Percentiles rank a stretch among this genome's conserved stretches.
phyloP scores from a whole-genome alignment of 2,113 vertebrate species.

The Oncorhynchus keta region DNA sequence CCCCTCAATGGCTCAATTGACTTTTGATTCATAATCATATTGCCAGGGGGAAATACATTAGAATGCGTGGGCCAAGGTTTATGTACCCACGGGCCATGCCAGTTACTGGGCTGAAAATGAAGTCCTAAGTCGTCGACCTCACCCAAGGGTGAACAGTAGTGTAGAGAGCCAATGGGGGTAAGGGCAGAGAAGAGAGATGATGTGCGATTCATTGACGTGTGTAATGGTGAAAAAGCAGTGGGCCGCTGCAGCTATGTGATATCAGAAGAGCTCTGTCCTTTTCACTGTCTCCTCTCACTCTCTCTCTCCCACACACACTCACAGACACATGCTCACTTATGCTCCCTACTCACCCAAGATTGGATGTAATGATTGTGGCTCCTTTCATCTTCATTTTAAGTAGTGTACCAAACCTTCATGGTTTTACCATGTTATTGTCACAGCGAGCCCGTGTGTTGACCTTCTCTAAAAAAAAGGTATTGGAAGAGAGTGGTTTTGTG shows the following conservation, averaged over 20 bases:
- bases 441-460: no score
- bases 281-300: background rate
- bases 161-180: background rate
- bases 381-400: background rate
- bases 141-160: background rate
- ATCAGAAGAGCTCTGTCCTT: background rate
- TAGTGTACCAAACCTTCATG: no score
- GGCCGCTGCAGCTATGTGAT: background rate
- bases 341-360: conserved; percentile 38
- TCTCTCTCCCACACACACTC: background rate
- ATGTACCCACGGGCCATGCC: background rate
- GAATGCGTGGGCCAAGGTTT: background rate
- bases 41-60: background rate
- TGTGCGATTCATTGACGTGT: background rate
- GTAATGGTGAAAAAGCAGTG: conserved; percentile 1
- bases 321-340: background rate
- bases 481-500: background rate
- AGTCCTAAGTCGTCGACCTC: background rate
- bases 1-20: background rate
- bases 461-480: no score
- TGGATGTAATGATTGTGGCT: conserved; percentile 27
- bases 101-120: background rate
- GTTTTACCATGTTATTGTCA: no score
- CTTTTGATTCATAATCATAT: background rate
- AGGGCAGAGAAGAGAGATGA: background rate